Base-by-base conservation (phyloP, 2,797 vertebrate genomes). In the Phrynocephalus forsythii region DNA sequence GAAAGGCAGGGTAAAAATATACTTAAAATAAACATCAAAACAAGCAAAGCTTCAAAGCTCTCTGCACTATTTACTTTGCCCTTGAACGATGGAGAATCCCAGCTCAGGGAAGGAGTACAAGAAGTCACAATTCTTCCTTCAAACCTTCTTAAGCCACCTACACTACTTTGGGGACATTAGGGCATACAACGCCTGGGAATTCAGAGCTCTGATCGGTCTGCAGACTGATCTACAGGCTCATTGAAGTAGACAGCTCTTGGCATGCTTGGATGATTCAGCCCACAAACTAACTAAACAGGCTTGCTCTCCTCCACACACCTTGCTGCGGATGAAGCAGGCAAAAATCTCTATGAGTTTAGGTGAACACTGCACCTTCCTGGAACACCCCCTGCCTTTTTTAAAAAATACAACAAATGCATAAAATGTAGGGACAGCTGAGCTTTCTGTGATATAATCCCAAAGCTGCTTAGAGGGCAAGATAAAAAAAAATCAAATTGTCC, bases 381-480 rank as follows among this genome's bases (percentile, higher is more conserved):
- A 94, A 93, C 56, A 72, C 78, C 69, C 84, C 69, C 48, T 44
- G 0, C 91, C 76, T 93, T 93, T 63, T 63, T 20, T 4, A 44
- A 44, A 44, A 44, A 93, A 89, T 75, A 83, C 76, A 87, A 83
- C 76, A 87, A 93, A 91, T 50, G 9, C 80, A 89, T 88, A 85
- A 95, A 94, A 93, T 80, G 86, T 85, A 86, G 67, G 73, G 85
- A 86, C 71, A 5, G 1, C 69, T 71, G 72, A 91, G 91, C 44
- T 92, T 92, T 92, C 82, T 90, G 84, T 85, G 87, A 79, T 90
- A 92, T 92, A 94, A 94, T 91, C 89, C 81, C 81, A 94, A 94
- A 94, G 88, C 91, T 90, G 75, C 89, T 95, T 94, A 93, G 1
- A 60, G 87, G 60, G 44, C 81, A 94, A 90, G 52, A 89, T 87